Evolutionary conservation across 2,888 invertebrate genomes (phyloP).

Genomic region (Habroteleia sp.): DNA sequence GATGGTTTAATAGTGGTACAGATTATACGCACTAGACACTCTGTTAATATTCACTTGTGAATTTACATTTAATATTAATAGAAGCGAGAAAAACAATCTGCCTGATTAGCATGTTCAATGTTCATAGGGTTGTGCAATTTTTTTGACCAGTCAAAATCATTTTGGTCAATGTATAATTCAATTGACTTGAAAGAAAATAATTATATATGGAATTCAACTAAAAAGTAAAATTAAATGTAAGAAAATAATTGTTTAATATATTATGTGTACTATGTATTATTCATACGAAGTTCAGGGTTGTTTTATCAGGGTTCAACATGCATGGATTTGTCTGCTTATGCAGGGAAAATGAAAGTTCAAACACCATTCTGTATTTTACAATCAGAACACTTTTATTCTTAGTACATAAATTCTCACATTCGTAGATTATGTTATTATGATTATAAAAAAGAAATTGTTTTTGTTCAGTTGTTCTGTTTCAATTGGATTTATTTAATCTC

Average conservation of each 20-base stretch:
- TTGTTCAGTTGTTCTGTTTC: conserved; percentile 23
- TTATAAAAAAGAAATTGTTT: conserved; percentile 48
- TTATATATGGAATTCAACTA: conserved; percentile 4
- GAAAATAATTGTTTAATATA: neutral
- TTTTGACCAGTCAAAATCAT: conserved; percentile 59
- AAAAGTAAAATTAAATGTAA: conserved; percentile 29
- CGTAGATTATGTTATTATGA: conserved; percentile 55
- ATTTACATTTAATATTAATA: neutral
- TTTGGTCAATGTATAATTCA: conserved; percentile 30
- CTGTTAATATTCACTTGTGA: conserved; percentile 4
- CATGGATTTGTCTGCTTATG: conserved; percentile 59
- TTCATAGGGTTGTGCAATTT: conserved; percentile 63
- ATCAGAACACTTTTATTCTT: conserved; percentile 62
- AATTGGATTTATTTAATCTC: neutral
- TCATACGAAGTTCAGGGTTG: conserved; percentile 13
- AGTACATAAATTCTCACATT: conserved; percentile 60
- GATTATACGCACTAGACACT: conserved; percentile 28
- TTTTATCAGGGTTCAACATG: conserved; percentile 32
- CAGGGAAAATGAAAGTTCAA: conserved; percentile 62
- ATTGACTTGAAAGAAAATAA: conserved; percentile 26
- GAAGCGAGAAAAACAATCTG: conserved; percentile 33
- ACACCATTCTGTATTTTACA: conserved; percentile 63
- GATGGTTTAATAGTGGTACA: no score
- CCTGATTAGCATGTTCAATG: conserved; percentile 52
- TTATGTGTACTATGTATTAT: neutral